Conservation (phyloP, 1,140 invertebrate species). For the Brachionus rotundiformis region DNA sequence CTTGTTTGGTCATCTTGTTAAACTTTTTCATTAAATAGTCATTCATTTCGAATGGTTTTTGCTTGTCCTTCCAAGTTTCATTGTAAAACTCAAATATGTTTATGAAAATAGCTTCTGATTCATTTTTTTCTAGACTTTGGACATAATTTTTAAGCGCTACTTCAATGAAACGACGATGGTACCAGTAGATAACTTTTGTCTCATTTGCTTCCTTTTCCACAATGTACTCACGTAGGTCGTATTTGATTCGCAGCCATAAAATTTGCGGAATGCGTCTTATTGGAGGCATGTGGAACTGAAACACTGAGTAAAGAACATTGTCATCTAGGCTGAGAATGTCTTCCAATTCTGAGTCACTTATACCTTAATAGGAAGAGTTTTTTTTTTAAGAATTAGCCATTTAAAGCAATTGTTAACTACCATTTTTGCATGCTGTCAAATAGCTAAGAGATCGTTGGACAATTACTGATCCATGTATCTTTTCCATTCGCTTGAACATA, state of each 20-base stretch:
- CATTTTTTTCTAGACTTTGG: not conserved
- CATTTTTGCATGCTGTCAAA: conserved; percentile 57
- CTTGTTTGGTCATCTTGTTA: not conserved
- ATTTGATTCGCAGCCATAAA: conserved; percentile 71
- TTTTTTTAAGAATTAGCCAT: too few relatives aligned
- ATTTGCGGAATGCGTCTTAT: conserved; percentile 61
- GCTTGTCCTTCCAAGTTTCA: conserved; percentile 44
- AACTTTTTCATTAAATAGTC: conserved; percentile 38
- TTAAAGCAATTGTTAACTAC: too few relatives aligned
- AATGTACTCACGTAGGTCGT: conserved; percentile 71
- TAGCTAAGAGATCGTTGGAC: conserved; percentile 76
- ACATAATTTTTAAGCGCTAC: conserved; percentile 10
- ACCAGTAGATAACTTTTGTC: conserved; percentile 46
- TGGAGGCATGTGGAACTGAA: conserved; percentile 54
- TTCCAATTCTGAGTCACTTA: conserved; percentile 59
- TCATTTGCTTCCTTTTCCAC: conserved; percentile 68
- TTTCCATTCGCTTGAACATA: conserved; percentile 55
- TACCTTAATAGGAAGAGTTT: too few relatives aligned
- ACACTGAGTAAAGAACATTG: conserved; percentile 58
- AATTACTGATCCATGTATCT: conserved; percentile 56
- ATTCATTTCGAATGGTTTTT: conserved; percentile 39
- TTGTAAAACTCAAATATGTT: conserved; percentile 51
- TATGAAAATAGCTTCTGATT: conserved; percentile 13
- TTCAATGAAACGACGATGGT: conserved; percentile 52
- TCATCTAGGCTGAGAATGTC: conserved; percentile 61